phyloP scores from a whole-genome alignment of 37 sponge, comb jelly and placozoan genomes.

The Haliclona indistincta region DNA sequence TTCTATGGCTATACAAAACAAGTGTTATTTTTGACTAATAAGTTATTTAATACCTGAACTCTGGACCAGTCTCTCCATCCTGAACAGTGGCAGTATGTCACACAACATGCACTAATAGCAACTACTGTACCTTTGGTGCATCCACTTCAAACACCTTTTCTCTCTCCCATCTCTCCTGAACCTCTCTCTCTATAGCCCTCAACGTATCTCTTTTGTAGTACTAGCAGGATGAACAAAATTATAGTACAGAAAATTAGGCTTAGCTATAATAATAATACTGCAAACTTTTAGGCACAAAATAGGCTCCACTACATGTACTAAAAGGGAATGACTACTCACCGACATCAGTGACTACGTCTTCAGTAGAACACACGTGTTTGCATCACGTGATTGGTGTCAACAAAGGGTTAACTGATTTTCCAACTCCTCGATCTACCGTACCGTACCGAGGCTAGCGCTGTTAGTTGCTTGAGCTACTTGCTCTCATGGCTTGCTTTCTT shows the following conservation, averaged over 20 bases:
- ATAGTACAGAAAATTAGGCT: no score
- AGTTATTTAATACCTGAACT: conserved; percentile 21
- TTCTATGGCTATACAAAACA: conserved; percentile 9
- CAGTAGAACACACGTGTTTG: no score
- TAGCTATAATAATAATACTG: background rate
- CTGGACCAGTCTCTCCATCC: conserved; percentile 31
- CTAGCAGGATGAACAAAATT: conserved; percentile 14
- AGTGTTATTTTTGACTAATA: background rate
- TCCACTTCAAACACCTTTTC: conserved; percentile 85
- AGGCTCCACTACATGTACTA: no score
- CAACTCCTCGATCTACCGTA: no score
- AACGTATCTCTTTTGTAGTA: conserved; percentile 87
- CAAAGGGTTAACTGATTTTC: no score
- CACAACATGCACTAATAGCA: background rate
- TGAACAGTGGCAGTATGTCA: background rate
- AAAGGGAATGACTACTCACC: no score
- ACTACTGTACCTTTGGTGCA: conserved; percentile 66
- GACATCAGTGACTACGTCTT: no score
- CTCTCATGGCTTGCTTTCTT: no score
- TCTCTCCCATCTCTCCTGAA: conserved; percentile 88
- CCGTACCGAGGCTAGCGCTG: no score
- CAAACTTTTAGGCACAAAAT: background rate
- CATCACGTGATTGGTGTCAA: no score
- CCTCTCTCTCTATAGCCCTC: conserved; percentile 77
- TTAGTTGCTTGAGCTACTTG: no score